Percentiles rank a stretch among this genome's conserved stretches.
phyloP scores from a whole-genome alignment of 2,888 invertebrate genomes.

The Eurois occulta region DNA sequence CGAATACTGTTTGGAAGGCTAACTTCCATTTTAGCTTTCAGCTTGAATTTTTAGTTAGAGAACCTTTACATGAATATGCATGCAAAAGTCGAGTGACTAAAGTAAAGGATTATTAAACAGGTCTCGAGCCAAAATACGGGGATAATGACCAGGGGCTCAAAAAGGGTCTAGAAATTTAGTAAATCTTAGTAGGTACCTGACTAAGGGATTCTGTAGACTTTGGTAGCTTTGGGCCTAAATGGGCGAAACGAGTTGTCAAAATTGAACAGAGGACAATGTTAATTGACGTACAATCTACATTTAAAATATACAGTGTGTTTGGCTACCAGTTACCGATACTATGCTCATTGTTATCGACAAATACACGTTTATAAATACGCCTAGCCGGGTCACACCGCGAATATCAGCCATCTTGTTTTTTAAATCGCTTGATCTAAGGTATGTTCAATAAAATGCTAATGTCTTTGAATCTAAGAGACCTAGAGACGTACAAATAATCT shows the following conservation, averaged over 20 bases:
- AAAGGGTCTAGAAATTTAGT: slow-evolving; percentile 56
- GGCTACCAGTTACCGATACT: no score
- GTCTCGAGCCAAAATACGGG: slow-evolving; percentile 36
- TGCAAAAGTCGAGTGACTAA: slow-evolving; percentile 30
- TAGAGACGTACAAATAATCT: no score
- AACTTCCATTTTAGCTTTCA: slow-evolving; percentile 1
- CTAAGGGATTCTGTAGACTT: slow-evolving; percentile 44
- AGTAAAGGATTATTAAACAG: slow-evolving; percentile 49
- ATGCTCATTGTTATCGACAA: no score
- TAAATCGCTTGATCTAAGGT: no score
- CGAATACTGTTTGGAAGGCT: background rate
- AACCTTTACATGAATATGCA: slow-evolving; percentile 44
- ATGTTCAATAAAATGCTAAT: no score
- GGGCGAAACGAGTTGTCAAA: slow-evolving; percentile 31
- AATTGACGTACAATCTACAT: background rate
- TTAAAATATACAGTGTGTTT: no score
- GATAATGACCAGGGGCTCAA: slow-evolving; percentile 46
- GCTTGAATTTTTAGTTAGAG: slow-evolving; percentile 10
- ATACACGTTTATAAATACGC: no score
- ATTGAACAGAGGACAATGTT: slow-evolving; percentile 8
- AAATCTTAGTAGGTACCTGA: slow-evolving; percentile 47
- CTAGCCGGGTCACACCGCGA: no score
- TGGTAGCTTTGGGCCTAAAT: slow-evolving; percentile 14
- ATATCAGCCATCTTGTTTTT: no score
- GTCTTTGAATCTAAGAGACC: no score